phyloP scores from a whole-genome alignment of 2,888 invertebrate genomes.

The Morpho deidamia region DNA sequence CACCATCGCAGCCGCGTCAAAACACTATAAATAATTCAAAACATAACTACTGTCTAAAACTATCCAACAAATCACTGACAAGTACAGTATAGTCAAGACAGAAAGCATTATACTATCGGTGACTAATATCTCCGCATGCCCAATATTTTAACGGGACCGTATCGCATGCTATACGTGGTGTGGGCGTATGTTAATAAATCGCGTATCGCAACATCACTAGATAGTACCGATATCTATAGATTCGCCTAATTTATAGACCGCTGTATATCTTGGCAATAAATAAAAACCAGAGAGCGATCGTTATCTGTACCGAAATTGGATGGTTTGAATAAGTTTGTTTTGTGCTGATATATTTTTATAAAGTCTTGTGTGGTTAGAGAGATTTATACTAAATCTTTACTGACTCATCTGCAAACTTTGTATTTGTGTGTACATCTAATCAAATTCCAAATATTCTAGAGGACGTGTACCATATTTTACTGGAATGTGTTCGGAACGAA shows the following conservation, averaged over 20 bases:
- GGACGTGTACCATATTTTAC: no score
- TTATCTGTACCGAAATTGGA: constrained; percentile 34
- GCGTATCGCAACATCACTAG: constrained; percentile 23
- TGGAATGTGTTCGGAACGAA: no score
- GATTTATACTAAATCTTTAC: no score
- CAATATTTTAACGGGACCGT: constrained; percentile 12
- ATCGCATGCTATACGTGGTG: constrained; percentile 21
- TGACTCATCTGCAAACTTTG: no score
- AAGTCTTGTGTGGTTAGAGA: no score
- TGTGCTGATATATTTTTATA: neutral
- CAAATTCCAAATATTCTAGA: no score
- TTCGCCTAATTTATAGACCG: constrained; percentile 33
- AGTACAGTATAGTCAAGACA: constrained; percentile 9
- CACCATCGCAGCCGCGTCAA: no score
- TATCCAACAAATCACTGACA: neutral
- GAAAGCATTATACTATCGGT: constrained; percentile 16
- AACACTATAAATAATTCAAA: neutral
- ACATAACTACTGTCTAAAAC: neutral
- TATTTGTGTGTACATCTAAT: no score
- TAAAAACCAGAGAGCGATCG: constrained; percentile 33
- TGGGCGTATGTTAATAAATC: constrained; percentile 29
- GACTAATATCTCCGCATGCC: constrained; percentile 18
- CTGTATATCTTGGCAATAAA: constrained; percentile 32
- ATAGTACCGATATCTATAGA: constrained; percentile 30
- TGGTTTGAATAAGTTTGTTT: constrained; percentile 8